These are phyloP conservation scores for Microctenopoma lineatum DNA, from an alignment of 2,797 vertebrate genomes.

Conservation along the genomic window DNA sequence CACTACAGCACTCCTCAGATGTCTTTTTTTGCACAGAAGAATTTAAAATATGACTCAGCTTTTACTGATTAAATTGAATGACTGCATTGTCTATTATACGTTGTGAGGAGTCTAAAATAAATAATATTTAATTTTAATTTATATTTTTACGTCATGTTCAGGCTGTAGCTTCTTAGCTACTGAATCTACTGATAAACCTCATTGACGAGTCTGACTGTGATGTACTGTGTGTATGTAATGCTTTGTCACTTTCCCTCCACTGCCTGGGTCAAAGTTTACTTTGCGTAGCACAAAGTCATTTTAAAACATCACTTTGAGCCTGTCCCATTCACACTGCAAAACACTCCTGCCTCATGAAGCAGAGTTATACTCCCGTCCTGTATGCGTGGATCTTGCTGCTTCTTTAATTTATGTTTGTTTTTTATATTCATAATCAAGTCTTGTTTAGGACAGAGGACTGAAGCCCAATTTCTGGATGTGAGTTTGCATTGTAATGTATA, in stretches of 20 bases:
- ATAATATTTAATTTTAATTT: slow-evolving; percentile 14
- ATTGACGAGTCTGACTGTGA: slow-evolving; percentile 1
- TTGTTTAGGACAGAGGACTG: slow-evolving; percentile 37
- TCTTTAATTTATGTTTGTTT: slow-evolving; percentile 39
- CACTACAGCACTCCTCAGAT: background rate
- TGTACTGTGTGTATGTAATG: slow-evolving; percentile 19
- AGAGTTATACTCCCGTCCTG: slow-evolving; percentile 30
- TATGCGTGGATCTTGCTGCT: slow-evolving; percentile 54
- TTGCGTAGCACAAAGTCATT: slow-evolving; percentile 26
- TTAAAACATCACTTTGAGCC: slow-evolving; percentile 11
- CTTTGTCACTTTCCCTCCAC: slow-evolving; percentile 6
- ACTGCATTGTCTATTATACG: background rate
- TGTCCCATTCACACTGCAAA: slow-evolving; percentile 16
- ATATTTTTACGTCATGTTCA: slow-evolving; percentile 12
- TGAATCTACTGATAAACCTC: slow-evolving; percentile 2
- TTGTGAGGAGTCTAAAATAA: background rate
- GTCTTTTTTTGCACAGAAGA: background rate
- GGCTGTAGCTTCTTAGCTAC: background rate
- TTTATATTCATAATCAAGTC: slow-evolving; percentile 35
- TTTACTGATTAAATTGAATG: slow-evolving; percentile 5
- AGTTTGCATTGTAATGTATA: slow-evolving; percentile 71
- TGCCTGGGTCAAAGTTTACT: slow-evolving; percentile 9
- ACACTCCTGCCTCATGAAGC: slow-evolving; percentile 17
- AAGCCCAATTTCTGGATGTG: slow-evolving; percentile 45
- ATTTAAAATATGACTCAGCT: slow-evolving; percentile 12